Conservation (phyloP, 2,113 vertebrate species). For the Dasyurus viverrinus region DNA sequence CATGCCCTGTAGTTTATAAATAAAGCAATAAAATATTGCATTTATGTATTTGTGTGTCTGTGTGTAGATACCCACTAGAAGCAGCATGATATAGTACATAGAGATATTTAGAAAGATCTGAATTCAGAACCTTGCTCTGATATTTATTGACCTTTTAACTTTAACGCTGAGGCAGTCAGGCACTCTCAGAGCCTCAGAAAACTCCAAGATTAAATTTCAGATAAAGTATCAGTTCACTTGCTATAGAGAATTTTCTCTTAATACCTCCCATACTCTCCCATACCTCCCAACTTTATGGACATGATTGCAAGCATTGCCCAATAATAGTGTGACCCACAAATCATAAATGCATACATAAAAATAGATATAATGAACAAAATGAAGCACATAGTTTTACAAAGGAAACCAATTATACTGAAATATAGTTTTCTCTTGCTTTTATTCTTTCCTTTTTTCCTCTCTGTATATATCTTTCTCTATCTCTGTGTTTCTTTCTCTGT, state of each 20-base stretch:
- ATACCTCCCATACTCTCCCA: no score
- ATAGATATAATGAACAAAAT: not conserved
- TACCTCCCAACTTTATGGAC: not conserved
- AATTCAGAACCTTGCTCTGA: not conserved
- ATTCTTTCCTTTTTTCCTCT: no score
- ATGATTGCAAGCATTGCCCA: not conserved
- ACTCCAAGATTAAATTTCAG: not conserved
- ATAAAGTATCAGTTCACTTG: not conserved
- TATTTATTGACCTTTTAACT: not conserved
- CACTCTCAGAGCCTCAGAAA: not conserved
- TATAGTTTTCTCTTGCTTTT: not conserved
- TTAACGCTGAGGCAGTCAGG: not conserved
- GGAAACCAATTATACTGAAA: not conserved
- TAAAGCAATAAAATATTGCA: not conserved
- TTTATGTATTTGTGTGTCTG: not conserved
- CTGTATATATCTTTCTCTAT: not conserved
- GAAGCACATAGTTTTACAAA: not conserved
- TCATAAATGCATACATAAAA: no score
- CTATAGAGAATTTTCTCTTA: not conserved
- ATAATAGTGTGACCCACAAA: not conserved
- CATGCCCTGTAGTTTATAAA: slow-evolving; percentile 3
- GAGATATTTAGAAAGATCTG: not conserved
- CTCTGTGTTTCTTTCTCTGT: not conserved
- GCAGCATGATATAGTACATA: not conserved
- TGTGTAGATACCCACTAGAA: not conserved